Base-by-base conservation (phyloP, 2,113 vertebrate genomes). In the Paramisgurnus dabryanus region DNA sequence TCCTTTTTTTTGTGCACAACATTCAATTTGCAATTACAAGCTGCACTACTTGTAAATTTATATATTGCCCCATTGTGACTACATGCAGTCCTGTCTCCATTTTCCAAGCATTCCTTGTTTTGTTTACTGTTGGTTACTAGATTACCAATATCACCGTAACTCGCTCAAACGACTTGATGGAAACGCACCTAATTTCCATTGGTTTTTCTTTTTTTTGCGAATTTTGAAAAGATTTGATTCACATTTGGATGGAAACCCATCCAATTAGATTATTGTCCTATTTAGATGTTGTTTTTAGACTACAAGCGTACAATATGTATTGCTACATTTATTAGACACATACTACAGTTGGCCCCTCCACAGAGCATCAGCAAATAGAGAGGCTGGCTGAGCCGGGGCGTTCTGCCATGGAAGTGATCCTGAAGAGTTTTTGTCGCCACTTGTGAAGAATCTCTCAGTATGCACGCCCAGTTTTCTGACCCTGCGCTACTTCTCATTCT, bases 391-490 rank as follows among this genome's bases (percentile, higher is more conserved):
- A 86, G 67, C 80, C 81, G 85, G 87, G 79, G 79, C 55, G 55
- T 76, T 58, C 65, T 79, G 71, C 67, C 60, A 75, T 74, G 85
- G 84, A 86, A 86, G 89, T 87, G 87, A 85, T 82, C 90, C 89
- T 64, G 78, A 89, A 89, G 90, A 81, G 83, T 89, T 91, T 92
- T 91, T 92, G 90, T 91, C 75, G 83, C 86, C 90, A 87, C 90
- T 88, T 91, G 87, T 89, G 89, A 90, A 91, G 87, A 87, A 88
- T 91, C 90, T 92, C 75, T 79, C 91, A 91, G 93, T 93, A 92
- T 93, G 90, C 92, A 90, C 80, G 83, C 89, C 91, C 83, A 84
- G 85, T 86, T 86, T 85, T 83, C 81, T 53, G 87, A 76, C 88
- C 84, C 87, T 79, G 89, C 85, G 86, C 86, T 27, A 66, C 83